Evolutionary conservation across 2,888 invertebrate species (phyloP), one percentile per base, ranked within the genome.

Genomic region (Isotomurus palustris): DNA sequence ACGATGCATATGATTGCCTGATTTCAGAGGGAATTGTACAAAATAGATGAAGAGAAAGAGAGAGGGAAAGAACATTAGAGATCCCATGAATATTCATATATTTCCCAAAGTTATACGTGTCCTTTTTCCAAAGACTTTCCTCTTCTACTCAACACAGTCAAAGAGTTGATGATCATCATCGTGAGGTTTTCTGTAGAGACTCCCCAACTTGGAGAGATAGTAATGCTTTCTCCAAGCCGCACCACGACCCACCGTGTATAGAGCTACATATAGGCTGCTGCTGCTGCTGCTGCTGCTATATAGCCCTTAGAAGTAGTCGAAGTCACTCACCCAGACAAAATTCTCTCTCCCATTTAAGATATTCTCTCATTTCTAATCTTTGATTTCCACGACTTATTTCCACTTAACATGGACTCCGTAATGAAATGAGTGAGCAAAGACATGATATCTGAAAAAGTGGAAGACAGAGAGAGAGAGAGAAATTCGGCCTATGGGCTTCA

Each of bases 81-180:
- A 58, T 53, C 56, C 63, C 62, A 68, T 68, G 68, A 68, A 68
- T 68, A 68, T 68, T 68, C 68, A 68, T 68, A 62, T 67, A 64
- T 63, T 66, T 64, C 61, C 55, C 55, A 58, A 61, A 58, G 47
- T 60, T 60, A 52, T 53, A 51, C 54, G 56, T 60, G 44, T 56
- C 56, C 62, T 62, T 58, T 59, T 61, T 63, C 60, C 56, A 60
- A 60, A 57, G 49, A 57, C 49, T 57, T n/a, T n/a, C n/a, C n/a
- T n/a, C n/a, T n/a, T n/a, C n/a, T n/a, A n/a, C n/a, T 58, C 54
- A 55, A 54, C 50, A 43, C 32, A 25, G 53, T 41, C 21, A n/a
- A 29, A 40, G 41, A 45, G 53, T 38, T 38, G 53, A 53, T 41
- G 54, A 55, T 41, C 53, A 45, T 22, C 10, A 49, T 45, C 44